phyloP scores from a whole-genome alignment of 2,888 invertebrate genomes.

The Drosophila mayaguana region DNA sequence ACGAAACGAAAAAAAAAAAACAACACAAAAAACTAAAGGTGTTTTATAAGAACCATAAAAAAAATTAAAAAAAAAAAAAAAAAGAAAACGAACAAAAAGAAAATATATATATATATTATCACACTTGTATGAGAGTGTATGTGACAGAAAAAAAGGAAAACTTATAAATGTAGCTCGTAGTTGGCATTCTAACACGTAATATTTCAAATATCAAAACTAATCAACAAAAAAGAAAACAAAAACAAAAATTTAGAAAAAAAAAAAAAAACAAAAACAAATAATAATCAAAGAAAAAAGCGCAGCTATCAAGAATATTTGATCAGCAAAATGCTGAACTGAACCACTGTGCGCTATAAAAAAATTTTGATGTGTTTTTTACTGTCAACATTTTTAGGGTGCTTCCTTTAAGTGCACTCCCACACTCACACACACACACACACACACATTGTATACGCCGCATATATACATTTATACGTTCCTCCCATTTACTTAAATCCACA shows the following conservation, averaged over 20 bases:
- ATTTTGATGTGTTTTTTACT: constrained; percentile 55
- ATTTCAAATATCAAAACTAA: constrained; percentile 60
- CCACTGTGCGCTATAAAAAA: constrained; percentile 57
- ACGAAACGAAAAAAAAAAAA: constrained; percentile 23
- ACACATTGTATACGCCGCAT: constrained; percentile 47
- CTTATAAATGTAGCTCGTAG: constrained; percentile 66
- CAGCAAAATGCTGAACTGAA: constrained; percentile 16
- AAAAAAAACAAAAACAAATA: neutral
- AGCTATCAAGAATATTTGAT: constrained; percentile 22
- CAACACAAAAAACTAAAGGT: constrained; percentile 19
- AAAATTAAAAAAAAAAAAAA: constrained; percentile 33
- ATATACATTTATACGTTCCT: constrained; percentile 57
- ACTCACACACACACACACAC: constrained; percentile 4
- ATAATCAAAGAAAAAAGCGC: constrained; percentile 6
- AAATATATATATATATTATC: constrained; percentile 29
- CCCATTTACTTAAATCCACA: constrained; percentile 51
- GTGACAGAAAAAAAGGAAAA: constrained; percentile 36
- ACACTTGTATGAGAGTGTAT: constrained; percentile 44
- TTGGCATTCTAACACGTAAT: constrained; percentile 53
- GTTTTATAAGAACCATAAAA: constrained; percentile 26
- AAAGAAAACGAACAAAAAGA: constrained; percentile 40
- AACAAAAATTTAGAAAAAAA: constrained; percentile 1
- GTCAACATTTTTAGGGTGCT: constrained; percentile 51
- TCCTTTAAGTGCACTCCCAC: constrained; percentile 32
- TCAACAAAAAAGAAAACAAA: constrained; percentile 39